Evolutionary conservation across 2,113 vertebrate genomes (phyloP), one percentile per base, ranked within the genome.

Genomic region (Ornithorhynchus anatinus): DNA sequence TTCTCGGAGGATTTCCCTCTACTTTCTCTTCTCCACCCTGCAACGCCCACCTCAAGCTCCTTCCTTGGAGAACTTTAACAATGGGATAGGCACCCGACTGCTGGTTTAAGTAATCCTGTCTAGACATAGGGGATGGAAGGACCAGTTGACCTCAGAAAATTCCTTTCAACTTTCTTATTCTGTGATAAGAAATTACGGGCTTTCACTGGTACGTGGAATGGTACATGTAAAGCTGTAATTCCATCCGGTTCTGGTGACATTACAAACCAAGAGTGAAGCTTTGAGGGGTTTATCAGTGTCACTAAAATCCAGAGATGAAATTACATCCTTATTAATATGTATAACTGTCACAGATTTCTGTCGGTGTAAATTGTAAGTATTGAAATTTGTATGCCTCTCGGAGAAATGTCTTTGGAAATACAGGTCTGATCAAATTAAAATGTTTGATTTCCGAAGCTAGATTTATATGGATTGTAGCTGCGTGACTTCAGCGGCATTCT

Each of bases 261-360:
- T 75, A 69, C 69, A 69, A 87, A 81, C 81, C 56, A 62, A 61
- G 61, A 79, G 59, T 75, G 45, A 80, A 82, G 80, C 31, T 75
- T 75, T 70, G 76, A 84, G 50, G 82, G 74, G 69, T 80, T 82
- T 84, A 84, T 84, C 53, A 17, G 58, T 72, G 69, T 85, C 56
- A 79, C 50, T 81, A 67, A 82, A 85, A 80, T 80, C 71, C 76
- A 80, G 69, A 77, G 80, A 63, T 83, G 73, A 85, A 86, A 85
- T 81, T 47, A 73, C 81, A 85, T 82, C 69, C 75, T 85, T 68
- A 72, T 89, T 75, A 86, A 84, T 79, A 79, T 80, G 53, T 43
- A 70, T 84, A 66, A 5, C 59, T 75, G 31, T 72, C 86, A 27
- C 37, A 77, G 20, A 75, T 77, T 68, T 37, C 16, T 40, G 36